These are phyloP conservation scores for Pelobates cultripes DNA, from an alignment of 2,797 vertebrate genomes.

Conservation along the genomic window DNA sequence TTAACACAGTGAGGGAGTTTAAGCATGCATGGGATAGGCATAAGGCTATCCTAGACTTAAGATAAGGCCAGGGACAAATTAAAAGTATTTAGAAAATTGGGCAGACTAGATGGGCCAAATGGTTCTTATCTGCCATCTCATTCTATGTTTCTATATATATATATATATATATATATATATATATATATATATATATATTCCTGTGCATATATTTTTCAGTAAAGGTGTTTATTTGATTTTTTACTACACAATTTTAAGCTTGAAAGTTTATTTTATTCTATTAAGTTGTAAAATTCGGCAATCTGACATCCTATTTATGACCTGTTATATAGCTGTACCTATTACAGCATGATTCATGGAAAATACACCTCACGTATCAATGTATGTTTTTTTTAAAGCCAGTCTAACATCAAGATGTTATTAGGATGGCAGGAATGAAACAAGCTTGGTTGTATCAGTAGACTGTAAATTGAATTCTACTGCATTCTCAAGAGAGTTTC, in stretches of 20 bases:
- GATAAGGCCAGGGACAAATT: no score
- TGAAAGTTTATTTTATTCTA: background rate
- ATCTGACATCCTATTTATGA: background rate
- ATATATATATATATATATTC: background rate
- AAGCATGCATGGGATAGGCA: no score
- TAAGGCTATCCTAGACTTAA: no score
- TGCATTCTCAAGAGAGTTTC: conserved; percentile 55
- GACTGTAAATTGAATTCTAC: conserved; percentile 56
- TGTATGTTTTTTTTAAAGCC: conserved; percentile 40
- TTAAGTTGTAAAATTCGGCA: background rate
- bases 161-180: no score
- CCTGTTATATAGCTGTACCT: background rate
- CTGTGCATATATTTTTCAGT: background rate
- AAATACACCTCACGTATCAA: conserved; percentile 33
- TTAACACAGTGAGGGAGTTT: no score
- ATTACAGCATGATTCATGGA: conserved; percentile 23
- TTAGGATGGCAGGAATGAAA: conserved; percentile 52
- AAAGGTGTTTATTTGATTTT: background rate
- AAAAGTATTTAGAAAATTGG: no score
- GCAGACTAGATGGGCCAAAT: no score
- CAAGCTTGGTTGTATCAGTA: conserved; percentile 47
- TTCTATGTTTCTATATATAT: no score
- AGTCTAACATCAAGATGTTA: conserved; percentile 51
- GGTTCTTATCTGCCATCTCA: no score
- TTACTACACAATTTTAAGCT: background rate